Conservation (phyloP, 2,888 invertebrate species). For the Tinea pellionella region DNA sequence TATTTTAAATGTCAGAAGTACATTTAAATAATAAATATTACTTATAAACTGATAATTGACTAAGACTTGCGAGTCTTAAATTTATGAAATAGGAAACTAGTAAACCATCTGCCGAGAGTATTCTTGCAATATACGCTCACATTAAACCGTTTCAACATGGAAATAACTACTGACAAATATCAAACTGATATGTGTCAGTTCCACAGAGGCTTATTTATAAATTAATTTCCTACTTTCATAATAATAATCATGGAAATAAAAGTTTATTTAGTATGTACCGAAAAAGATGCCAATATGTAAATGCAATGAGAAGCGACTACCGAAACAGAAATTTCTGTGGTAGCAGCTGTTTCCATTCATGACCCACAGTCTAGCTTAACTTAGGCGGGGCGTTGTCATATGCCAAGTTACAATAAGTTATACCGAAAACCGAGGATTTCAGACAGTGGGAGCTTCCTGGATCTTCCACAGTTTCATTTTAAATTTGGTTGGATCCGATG, state of each 20-base stretch:
- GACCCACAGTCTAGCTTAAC: too few species aligned
- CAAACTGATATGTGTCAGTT: not conserved
- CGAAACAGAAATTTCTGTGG: too few species aligned
- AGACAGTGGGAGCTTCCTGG: too few species aligned
- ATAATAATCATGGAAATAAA: not conserved
- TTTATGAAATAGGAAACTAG: conserved; percentile 34
- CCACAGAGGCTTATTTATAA: not conserved
- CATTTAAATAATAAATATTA: conserved; percentile 28
- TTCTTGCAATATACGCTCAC: not conserved
- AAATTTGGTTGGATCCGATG: too few species aligned
- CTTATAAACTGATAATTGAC: not conserved
- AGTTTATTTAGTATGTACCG: too few species aligned
- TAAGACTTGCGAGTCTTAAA: conserved; percentile 21
- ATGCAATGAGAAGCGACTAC: too few species aligned
- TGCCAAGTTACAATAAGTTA: too few species aligned
- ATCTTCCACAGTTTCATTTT: too few species aligned
- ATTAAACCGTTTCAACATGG: not conserved
- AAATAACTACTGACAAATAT: not conserved
- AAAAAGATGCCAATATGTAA: too few species aligned
- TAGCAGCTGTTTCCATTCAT: too few species aligned
- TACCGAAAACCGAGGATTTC: too few species aligned
- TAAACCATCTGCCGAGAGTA: conserved; percentile 4
- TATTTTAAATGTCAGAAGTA: conserved; percentile 32
- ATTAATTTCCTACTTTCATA: not conserved
- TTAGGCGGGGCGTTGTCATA: too few species aligned